Evolutionary conservation across 2,113 vertebrate genomes (phyloP).

Genomic region (Oreochromis niloticus): DNA sequence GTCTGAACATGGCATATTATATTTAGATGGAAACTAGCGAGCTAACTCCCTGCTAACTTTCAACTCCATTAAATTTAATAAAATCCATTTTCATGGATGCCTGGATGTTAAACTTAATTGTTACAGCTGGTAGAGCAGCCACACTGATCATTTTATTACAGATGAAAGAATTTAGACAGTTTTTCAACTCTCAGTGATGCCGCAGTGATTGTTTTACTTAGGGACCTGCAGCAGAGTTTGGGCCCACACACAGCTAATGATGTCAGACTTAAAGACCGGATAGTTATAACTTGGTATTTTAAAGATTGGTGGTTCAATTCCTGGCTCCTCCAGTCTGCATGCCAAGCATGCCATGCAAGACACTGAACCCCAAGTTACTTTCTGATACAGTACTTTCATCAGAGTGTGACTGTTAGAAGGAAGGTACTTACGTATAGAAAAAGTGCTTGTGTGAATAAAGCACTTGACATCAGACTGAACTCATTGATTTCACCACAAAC

Average conservation of each 20-base stretch:
- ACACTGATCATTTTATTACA: neutral
- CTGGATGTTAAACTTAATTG: neutral
- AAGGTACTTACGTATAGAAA: neutral
- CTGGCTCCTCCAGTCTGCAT: neutral
- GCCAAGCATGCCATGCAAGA: neutral
- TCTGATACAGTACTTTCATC: neutral
- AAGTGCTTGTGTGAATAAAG: neutral
- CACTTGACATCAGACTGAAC: neutral
- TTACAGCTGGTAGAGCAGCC: neutral
- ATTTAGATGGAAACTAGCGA: neutral
- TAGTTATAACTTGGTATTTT: neutral
- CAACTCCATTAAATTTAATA: neutral
- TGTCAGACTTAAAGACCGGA: neutral
- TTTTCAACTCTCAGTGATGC: neutral
- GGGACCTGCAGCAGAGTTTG: neutral
- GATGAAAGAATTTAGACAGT: neutral
- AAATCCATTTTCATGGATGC: neutral
- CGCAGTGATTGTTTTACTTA: neutral
- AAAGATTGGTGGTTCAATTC: neutral
- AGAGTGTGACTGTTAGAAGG: neutral
- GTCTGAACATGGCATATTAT: neutral
- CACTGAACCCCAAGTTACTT: neutral
- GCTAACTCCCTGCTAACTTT: neutral
- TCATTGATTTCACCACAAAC: neutral
- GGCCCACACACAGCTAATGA: neutral